Conservation (phyloP, 2,113 vertebrate genomes). For the Stigmatopora argus region DNA sequence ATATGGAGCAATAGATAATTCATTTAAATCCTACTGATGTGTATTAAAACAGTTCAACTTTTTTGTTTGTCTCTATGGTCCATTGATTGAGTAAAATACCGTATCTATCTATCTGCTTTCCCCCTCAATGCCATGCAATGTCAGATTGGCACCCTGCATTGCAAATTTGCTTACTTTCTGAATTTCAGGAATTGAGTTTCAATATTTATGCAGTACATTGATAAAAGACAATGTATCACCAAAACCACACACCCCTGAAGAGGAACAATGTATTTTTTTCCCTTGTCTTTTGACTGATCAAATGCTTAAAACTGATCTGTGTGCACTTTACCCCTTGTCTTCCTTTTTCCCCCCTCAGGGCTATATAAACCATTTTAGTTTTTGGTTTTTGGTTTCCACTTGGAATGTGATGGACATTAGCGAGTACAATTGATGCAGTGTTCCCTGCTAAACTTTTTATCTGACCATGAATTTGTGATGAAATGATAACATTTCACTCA, state of each 20-base stretch:
- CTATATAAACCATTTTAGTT: conserved; percentile 22
- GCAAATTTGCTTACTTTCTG: background rate
- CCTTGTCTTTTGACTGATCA: background rate
- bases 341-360: conserved; percentile 1
- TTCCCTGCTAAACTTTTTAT: conserved; percentile 12
- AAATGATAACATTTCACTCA: conserved; percentile 14
- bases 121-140: too few relatives aligned
- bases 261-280: background rate
- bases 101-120: too few relatives aligned
- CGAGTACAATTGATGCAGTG: background rate
- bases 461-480: conserved; percentile 3
- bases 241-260: background rate
- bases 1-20: background rate
- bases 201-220: background rate
- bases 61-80: background rate
- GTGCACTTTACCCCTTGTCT: background rate
- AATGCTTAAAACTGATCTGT: background rate
- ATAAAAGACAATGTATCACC: background rate
- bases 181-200: background rate
- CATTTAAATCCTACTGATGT: background rate
- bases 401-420: background rate
- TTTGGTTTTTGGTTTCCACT: conserved; percentile 12
- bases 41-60: background rate
- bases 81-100: background rate
- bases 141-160: background rate